Evolutionary conservation across 2,797 vertebrate species (phyloP), one percentile per base, ranked within the genome.

Genomic region (Labroides dimidiatus): DNA sequence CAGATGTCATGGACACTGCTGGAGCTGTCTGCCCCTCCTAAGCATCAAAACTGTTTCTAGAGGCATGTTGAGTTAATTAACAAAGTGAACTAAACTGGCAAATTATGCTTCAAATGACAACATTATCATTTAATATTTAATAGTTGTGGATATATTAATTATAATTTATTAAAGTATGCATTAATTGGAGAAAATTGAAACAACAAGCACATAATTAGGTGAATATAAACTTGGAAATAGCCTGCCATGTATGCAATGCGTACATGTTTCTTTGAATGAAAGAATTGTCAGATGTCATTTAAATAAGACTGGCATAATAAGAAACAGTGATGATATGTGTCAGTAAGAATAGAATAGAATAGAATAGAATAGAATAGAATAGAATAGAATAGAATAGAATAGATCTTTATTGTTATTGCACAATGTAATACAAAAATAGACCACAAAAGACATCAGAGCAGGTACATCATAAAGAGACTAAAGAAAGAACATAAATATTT

Each of bases 211-310:
- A 17, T 59, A 17, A 54, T 74, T 71, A 24, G 21, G 19, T 47
- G 51, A 67, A 65, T 44, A 41, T 17, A 66, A 71, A 75, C 45
- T 33, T 57, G 39, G 44, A 8, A 2, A 39, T 51, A 44, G 70
- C 13, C 15, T 69, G 55, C 64, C 33, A 48, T 15, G 41, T 54
- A 49, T 78, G 64, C 75, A 50, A 59, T 50, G 51, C 64, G 12
- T 76, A 33, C 69, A n/a, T n/a, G n/a, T n/a, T n/a, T n/a, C n/a
- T n/a, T n/a, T 33, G 37, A 39, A 14, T 14, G 0, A 4, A 58
- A 30, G 44, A 21, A 55, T 39, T 4, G 41, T 3, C 20, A 41
- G 42, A 21, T 45, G 11, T 30, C 19, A 45, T 37, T 7, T 16
- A 53, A 42, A 48, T n/a, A 37, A 21, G 4, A n/a, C 48, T 1